phyloP scores from a whole-genome alignment of 2,113 vertebrate species.

The Epinephelus moara region DNA sequence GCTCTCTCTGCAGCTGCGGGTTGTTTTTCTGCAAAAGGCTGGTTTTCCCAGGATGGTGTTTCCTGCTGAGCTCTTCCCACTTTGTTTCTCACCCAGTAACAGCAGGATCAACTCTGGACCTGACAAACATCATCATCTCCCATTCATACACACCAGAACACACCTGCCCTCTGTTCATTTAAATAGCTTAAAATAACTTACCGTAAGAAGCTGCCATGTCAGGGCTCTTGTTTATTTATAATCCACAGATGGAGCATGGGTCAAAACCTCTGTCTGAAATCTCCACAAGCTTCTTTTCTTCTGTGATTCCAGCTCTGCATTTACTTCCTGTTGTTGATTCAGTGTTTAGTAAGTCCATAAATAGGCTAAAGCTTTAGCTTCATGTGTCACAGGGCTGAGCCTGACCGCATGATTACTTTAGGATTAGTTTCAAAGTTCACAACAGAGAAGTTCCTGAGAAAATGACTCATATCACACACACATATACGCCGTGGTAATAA shows the following conservation, averaged over 20 bases:
- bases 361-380: too few relatives aligned
- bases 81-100: conserved; percentile 57
- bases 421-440: conserved; percentile 37
- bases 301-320: not conserved
- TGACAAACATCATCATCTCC: not conserved
- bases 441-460: conserved; percentile 20
- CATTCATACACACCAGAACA: not conserved
- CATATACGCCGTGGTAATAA: not conserved
- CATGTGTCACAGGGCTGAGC: not conserved
- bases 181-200: conserved; percentile 12
- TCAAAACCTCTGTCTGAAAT: not conserved
- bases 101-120: conserved; percentile 37
- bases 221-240: not conserved
- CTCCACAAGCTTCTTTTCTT: not conserved
- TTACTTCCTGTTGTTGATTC: not conserved
- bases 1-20: conserved; percentile 26
- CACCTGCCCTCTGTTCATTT: not conserved
- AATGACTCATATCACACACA: not conserved
- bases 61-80: conserved; percentile 67
- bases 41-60: conserved; percentile 52
- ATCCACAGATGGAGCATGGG: not conserved
- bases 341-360: too few relatives aligned
- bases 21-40: conserved; percentile 30
- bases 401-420: not conserved
- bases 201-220: conserved; percentile 29